Evolutionary conservation across 2,113 vertebrate species (phyloP).

Genomic region (Panthera uncia): DNA sequence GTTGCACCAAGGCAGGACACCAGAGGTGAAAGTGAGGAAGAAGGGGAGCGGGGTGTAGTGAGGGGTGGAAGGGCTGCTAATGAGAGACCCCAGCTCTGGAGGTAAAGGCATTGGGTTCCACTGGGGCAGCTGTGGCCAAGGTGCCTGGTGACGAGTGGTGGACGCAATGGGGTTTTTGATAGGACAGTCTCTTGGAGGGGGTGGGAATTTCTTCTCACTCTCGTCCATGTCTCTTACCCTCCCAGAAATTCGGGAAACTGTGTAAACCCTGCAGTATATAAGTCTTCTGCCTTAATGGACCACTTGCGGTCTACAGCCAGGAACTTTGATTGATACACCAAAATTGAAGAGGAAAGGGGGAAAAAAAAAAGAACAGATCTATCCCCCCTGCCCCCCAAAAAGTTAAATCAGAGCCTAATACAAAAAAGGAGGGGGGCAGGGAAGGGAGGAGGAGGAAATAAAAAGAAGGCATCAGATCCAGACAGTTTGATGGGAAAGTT

Average conservation of each 20-base stretch:
- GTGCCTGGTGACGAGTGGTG: accelerated
- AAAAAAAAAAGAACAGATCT: not conserved
- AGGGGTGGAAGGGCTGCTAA: not conserved
- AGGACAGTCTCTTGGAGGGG: too few species aligned
- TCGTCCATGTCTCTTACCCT: not conserved
- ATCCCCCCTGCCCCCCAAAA: too few species aligned
- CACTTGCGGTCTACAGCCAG: not conserved
- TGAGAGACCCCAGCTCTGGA: not conserved
- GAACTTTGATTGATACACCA: not conserved
- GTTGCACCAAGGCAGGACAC: not conserved
- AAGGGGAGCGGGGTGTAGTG: not conserved
- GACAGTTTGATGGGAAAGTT: not conserved
- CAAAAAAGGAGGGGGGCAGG: not conserved
- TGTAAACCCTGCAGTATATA: not conserved
- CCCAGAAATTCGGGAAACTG: not conserved
- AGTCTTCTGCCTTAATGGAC: not conserved
- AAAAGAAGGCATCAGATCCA: not conserved
- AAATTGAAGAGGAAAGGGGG: not conserved
- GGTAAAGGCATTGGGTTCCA: not conserved
- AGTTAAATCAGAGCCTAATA: not conserved
- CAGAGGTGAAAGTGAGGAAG: not conserved
- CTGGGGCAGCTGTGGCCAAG: not conserved
- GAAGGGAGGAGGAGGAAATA: not conserved
- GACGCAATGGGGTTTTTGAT: not conserved
- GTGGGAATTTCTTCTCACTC: not conserved